Evolutionary conservation across 1,140 invertebrate genomes (phyloP).

Genomic region (Calephelis nemesis): DNA sequence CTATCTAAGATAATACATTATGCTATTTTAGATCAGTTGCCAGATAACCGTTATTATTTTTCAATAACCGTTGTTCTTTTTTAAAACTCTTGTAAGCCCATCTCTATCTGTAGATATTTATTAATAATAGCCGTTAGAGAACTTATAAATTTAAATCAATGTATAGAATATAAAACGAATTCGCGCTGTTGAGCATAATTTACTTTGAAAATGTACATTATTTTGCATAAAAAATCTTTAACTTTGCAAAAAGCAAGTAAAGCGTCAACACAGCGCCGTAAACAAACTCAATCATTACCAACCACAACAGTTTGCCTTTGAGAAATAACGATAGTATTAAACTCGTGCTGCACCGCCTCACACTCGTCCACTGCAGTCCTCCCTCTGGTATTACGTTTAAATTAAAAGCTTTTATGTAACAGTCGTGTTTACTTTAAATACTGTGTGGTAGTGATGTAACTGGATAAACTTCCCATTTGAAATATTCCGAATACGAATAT

Average conservation of each 20-base stretch:
- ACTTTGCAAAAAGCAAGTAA: not conserved
- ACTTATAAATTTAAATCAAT: too few species aligned
- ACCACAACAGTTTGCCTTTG: constrained; percentile 12
- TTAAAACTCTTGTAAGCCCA: too few species aligned
- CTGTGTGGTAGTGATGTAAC: constrained; percentile 2
- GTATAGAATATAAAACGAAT: too few species aligned
- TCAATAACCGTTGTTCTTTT: too few species aligned
- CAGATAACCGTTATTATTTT: too few species aligned
- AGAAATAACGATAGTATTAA: constrained; percentile 23
- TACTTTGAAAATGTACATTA: not conserved
- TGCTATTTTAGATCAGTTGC: too few species aligned
- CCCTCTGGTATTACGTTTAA: constrained; percentile 41
- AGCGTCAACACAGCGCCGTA: not conserved
- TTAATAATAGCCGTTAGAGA: too few species aligned
- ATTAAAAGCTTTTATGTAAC: constrained; percentile 46
- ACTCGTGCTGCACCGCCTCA: constrained; percentile 2
- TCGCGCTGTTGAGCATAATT: too few species aligned
- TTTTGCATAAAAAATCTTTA: not conserved
- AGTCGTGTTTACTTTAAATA: constrained; percentile 28
- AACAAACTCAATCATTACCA: constrained; percentile 19
- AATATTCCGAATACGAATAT: too few species aligned
- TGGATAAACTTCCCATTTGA: too few species aligned
- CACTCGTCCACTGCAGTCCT: constrained; percentile 27
- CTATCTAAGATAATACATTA: too few species aligned
- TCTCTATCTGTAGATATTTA: too few species aligned